Evolutionary conservation across 2,888 invertebrate species (phyloP).

Genomic region (Amiota mariae): DNA sequence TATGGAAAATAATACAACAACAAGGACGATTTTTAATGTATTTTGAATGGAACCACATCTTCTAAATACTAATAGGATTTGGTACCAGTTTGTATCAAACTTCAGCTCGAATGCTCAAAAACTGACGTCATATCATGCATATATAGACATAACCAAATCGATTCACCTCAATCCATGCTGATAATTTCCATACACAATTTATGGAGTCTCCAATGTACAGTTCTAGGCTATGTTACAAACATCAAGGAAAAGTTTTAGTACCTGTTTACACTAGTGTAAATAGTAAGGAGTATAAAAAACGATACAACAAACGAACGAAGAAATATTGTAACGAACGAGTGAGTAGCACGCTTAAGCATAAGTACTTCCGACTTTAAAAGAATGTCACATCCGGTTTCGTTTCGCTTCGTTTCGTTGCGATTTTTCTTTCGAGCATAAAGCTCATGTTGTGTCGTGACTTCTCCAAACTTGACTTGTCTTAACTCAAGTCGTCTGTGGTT

Average conservation of each 20-base stretch:
- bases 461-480: no score
- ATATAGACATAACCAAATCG: no score
- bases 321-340: conserved; percentile 8
- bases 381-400: conserved; percentile 72
- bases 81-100: no score
- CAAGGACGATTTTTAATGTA: no score
- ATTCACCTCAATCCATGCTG: neutral
- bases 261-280: neutral
- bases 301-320: neutral
- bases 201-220: no score
- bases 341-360: conserved; percentile 66
- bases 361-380: conserved; percentile 65
- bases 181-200: no score
- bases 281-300: neutral
- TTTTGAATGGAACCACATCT: no score
- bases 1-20: no score
- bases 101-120: neutral
- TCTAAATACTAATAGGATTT: no score
- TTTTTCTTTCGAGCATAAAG: conserved; percentile 57
- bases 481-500: no score
- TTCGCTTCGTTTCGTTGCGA: conserved; percentile 29
- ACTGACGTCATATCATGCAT: no score
- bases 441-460: conserved; percentile 60
- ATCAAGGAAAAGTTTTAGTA: neutral
- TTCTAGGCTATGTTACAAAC: neutral